phyloP scores from a whole-genome alignment of 1,140 invertebrate genomes.

The Dendrolimus punctatus region DNA sequence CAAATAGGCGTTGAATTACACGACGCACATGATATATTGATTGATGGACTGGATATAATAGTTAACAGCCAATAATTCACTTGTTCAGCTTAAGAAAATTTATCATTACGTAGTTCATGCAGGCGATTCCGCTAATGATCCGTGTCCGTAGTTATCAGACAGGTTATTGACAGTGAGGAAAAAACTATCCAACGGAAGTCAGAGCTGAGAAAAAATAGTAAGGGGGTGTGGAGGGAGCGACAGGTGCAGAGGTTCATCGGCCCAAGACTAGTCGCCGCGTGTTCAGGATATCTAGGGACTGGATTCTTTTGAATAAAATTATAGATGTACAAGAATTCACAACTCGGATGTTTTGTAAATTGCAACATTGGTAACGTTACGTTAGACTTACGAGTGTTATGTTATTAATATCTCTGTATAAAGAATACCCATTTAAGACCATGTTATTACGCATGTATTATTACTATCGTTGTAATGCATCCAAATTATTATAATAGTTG shows the following conservation, averaged over 20 bases:
- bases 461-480: too few species aligned
- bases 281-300: slow-evolving; percentile 18
- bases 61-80: too few species aligned
- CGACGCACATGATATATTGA: too few species aligned
- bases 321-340: too few species aligned
- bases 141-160: slow-evolving; percentile 55
- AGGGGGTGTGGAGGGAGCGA: slow-evolving; percentile 42
- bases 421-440: too few species aligned
- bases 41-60: too few species aligned
- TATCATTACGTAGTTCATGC: background rate
- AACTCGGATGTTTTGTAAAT: too few species aligned
- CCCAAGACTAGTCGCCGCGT: slow-evolving; percentile 34
- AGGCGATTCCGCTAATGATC: slow-evolving; percentile 55
- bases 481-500: too few species aligned
- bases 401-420: too few species aligned
- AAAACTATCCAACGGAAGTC: slow-evolving; percentile 63
- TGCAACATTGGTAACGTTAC: slow-evolving; percentile 7
- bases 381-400: background rate
- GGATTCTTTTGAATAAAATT: slow-evolving; percentile 29
- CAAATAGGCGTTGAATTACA: too few species aligned
- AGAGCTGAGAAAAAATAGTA: slow-evolving; percentile 54
- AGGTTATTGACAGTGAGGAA: slow-evolving; percentile 57
- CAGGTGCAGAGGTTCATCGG: slow-evolving; percentile 60
- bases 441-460: too few species aligned
- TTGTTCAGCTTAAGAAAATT: too few species aligned